A percentile compares a stretch with the other conserved stretches of the same genome.
phyloP scores from a whole-genome alignment of 2,113 vertebrate species.

The Otocyon megalotis region DNA sequence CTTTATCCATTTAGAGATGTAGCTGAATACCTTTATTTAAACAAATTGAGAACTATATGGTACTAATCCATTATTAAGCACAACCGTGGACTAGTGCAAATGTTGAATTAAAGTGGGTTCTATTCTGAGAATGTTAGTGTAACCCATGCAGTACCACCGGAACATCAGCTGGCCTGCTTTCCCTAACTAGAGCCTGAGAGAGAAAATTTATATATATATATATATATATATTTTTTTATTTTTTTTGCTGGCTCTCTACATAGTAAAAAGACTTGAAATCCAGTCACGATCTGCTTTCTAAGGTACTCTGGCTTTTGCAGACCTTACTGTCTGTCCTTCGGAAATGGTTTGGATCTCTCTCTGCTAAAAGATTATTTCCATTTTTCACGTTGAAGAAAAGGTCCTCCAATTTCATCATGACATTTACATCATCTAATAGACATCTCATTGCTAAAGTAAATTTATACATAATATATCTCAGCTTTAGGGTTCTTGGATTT shows the following conservation, averaged over 20 bases:
- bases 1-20: neutral
- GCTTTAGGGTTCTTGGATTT: constrained; percentile 43
- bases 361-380: constrained; percentile 53
- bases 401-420: neutral
- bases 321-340: neutral
- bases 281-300: neutral
- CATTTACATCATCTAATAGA: constrained; percentile 51
- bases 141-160: neutral
- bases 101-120: neutral
- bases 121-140: neutral
- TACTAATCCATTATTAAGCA: neutral
- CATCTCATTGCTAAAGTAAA: constrained; percentile 48
- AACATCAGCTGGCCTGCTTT: neutral
- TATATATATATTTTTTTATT: too few species aligned
- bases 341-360: neutral
- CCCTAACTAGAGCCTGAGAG: neutral
- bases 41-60: neutral
- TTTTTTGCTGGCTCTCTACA: neutral
- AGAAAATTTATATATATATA: neutral
- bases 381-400: constrained; percentile 33
- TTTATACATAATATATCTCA: constrained; percentile 34
- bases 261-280: neutral
- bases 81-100: neutral
- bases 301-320: neutral
- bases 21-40: neutral